phyloP scores from a whole-genome alignment of 1,140 invertebrate species.

The Lepidurus packardi region DNA sequence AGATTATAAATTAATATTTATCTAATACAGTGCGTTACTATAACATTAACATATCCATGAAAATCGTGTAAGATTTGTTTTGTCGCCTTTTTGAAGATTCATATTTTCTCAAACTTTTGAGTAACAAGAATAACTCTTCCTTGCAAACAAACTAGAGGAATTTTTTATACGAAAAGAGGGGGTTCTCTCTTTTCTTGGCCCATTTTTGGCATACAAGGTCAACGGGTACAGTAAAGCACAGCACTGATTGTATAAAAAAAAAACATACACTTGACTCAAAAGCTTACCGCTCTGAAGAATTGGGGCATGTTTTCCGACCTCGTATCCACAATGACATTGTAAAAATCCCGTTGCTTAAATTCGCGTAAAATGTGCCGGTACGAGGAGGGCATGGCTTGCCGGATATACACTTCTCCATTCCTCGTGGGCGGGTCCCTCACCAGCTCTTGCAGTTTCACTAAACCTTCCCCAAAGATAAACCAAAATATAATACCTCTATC shows the following conservation, averaged over 20 bases:
- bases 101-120: no score
- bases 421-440: conserved; percentile 55
- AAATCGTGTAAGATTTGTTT: no score
- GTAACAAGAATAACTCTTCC: no score
- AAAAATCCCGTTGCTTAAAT: conserved; percentile 73
- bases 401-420: conserved; percentile 68
- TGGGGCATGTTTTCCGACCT: conserved; percentile 66
- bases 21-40: no score
- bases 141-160: no score
- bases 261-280: background rate
- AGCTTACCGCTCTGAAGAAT: conserved; percentile 74
- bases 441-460: conserved; percentile 79
- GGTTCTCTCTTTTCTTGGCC: no score
- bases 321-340: conserved; percentile 77
- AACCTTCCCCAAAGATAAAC: conserved; percentile 53
- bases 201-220: background rate
- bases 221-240: background rate
- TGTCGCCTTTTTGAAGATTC: no score
- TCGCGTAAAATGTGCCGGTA: conserved; percentile 73
- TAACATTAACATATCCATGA: no score
- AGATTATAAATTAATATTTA: no score
- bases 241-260: no score
- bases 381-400: conserved; percentile 63
- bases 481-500: background rate
- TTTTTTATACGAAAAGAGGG: no score